These are phyloP conservation scores for Chesias legatella DNA, from an alignment of 2,888 invertebrate genomes.

Conservation along the genomic window DNA sequence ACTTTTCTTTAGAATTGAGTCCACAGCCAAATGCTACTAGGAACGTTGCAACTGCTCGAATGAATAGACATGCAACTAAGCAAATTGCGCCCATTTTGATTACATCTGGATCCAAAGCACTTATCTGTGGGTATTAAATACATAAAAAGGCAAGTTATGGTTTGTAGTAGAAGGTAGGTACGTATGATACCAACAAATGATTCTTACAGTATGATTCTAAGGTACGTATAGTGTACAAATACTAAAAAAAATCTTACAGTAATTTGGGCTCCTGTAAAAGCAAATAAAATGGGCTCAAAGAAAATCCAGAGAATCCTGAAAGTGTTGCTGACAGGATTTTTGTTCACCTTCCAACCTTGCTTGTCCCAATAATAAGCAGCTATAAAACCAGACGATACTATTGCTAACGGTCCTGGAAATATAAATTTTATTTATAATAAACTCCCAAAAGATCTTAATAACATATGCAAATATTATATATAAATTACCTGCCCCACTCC, in stretches of 20 bases:
- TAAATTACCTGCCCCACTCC: constrained; percentile 78
- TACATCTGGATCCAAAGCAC: constrained; percentile 81
- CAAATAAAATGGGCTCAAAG: constrained; percentile 93
- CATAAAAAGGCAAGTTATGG: no score
- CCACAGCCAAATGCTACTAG: constrained; percentile 84
- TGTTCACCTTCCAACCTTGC: constrained; percentile 87
- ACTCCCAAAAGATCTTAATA: neutral
- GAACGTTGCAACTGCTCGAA: constrained; percentile 82
- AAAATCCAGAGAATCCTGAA: constrained; percentile 92
- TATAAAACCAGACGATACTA: constrained; percentile 86
- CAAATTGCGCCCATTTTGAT: constrained; percentile 84
- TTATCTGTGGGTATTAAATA: constrained; percentile 45
- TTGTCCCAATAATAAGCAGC: constrained; percentile 86
- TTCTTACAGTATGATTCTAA: no score
- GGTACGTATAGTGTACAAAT: no score
- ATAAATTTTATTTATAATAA: constrained; percentile 4
- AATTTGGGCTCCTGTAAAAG: constrained; percentile 92
- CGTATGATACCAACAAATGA: no score
- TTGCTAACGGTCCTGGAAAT: constrained; percentile 82
- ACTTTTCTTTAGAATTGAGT: constrained; percentile 88
- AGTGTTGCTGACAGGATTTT: constrained; percentile 87
- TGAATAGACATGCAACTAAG: constrained; percentile 80
- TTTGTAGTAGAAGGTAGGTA: no score
- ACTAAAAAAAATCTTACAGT: constrained; percentile 82
- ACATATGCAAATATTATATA: neutral